Percentiles rank a stretch among this genome's conserved stretches.
Evolutionary conservation across 2,888 invertebrate genomes (phyloP).

Genomic region (Macaria liturata): DNA sequence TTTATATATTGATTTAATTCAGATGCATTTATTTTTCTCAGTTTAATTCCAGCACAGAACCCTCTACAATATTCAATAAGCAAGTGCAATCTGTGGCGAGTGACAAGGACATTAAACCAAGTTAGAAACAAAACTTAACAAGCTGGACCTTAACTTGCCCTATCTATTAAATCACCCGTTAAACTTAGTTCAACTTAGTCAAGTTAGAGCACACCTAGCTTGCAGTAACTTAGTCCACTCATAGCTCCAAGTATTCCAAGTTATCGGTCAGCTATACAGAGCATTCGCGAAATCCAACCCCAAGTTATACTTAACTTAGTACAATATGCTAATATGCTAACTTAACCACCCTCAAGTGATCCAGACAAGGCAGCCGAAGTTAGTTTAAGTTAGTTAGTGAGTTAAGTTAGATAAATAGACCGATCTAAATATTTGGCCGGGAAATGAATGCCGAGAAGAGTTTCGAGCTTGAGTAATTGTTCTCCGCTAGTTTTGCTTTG

Average conservation of each 20-base stretch:
- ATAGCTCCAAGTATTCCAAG: slow-evolving; percentile 18
- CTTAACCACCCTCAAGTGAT: slow-evolving; percentile 23
- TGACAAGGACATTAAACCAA: background rate
- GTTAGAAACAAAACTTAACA: slow-evolving; percentile 9
- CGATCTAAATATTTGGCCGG: slow-evolving; percentile 9
- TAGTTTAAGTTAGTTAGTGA: slow-evolving; percentile 15
- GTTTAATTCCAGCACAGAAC: too few relatives aligned
- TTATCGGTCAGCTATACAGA: slow-evolving; percentile 34
- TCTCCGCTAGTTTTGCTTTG: background rate
- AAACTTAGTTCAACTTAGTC: slow-evolving; percentile 20
- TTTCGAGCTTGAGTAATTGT: slow-evolving; percentile 1
- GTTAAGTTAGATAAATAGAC: slow-evolving; percentile 14
- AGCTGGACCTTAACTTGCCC: slow-evolving; percentile 10
- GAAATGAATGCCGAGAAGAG: slow-evolving; percentile 11
- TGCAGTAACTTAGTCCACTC: slow-evolving; percentile 11
- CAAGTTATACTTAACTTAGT: slow-evolving; percentile 33
- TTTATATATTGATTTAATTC: too few relatives aligned
- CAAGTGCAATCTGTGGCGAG: background rate
- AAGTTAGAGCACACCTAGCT: slow-evolving; percentile 7
- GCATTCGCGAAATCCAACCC: slow-evolving; percentile 30
- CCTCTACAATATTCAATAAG: too few relatives aligned
- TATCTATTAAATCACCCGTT: slow-evolving; percentile 17
- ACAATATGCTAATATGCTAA: slow-evolving; percentile 37
- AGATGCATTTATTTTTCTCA: too few relatives aligned
- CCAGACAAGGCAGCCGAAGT: slow-evolving; percentile 15